Evolutionary conservation across 1,140 invertebrate species (phyloP).

Genomic region (Halictus rubicundus): DNA sequence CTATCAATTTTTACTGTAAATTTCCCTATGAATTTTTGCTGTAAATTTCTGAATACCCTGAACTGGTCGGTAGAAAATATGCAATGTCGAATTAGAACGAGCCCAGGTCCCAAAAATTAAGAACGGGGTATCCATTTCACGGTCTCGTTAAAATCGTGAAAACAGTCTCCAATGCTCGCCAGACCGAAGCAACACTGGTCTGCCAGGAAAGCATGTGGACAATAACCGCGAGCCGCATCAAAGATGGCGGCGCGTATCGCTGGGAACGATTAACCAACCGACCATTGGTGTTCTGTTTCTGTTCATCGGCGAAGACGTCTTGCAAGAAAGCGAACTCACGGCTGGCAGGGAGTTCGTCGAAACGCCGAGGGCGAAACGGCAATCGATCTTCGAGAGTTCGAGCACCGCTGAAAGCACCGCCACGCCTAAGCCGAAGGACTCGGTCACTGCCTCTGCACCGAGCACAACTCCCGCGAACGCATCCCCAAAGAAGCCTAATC

Average conservation of each 20-base stretch:
- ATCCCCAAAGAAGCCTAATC: conserved; percentile 15
- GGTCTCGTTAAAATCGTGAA: no score
- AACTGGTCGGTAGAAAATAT: no score
- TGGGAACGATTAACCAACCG: conserved; percentile 1
- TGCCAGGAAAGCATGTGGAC: conserved; percentile 7
- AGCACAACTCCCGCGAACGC: neutral
- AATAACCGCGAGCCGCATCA: conserved; percentile 26
- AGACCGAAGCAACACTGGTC: neutral
- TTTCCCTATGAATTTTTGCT: no score
- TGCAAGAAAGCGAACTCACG: neutral
- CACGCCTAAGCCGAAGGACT: conserved; percentile 7
- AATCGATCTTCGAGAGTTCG: neutral
- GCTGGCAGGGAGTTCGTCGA: neutral
- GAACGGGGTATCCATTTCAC: no score
- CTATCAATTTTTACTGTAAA: no score
- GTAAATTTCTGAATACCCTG: no score
- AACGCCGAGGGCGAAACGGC: conserved; percentile 41
- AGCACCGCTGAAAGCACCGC: neutral
- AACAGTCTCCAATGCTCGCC: no score
- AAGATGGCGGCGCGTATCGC: neutral
- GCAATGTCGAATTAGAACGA: no score
- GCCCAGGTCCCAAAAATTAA: no score
- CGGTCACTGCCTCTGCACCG: conserved; percentile 1
- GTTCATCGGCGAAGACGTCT: conserved; percentile 49
- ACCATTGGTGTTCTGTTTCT: conserved; percentile 50